These are phyloP conservation scores for Ametastegia equiseti DNA, from an alignment of 2,888 invertebrate species.

Conservation along the genomic window DNA sequence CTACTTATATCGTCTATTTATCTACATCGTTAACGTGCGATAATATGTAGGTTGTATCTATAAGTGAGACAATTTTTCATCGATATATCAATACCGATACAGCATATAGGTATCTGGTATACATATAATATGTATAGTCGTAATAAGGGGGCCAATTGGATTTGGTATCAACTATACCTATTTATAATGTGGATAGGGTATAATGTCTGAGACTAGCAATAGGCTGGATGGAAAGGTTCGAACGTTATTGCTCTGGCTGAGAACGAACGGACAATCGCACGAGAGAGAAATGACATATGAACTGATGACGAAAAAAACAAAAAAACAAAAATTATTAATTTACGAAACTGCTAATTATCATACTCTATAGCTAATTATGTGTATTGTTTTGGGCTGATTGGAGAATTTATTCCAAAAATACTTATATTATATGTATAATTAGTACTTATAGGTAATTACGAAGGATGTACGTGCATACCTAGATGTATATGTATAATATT, in stretches of 20 bases:
- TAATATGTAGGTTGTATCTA: no score
- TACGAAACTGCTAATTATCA: background rate
- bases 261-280: no score
- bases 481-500: background rate
- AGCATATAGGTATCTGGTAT: background rate
- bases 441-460: no score
- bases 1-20: background rate
- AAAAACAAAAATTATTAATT: background rate
- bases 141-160: background rate
- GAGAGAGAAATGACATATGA: no score
- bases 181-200: background rate
- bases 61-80: background rate
- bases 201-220: conserved; percentile 2
- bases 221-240: conserved; percentile 1
- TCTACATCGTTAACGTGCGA: no score
- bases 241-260: background rate
- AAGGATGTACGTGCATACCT: background rate
- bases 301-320: no score
- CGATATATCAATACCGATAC: background rate
- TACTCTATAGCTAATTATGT: background rate
- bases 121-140: no score
- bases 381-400: conserved; percentile 1
- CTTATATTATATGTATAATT: conserved; percentile 1
- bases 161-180: background rate
- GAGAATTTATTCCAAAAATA: conserved; percentile 15